These are phyloP conservation scores for Crossaster papposus DNA, from an alignment of 53 echinoderm and acorn worm genomes.

Conservation along the genomic window DNA sequence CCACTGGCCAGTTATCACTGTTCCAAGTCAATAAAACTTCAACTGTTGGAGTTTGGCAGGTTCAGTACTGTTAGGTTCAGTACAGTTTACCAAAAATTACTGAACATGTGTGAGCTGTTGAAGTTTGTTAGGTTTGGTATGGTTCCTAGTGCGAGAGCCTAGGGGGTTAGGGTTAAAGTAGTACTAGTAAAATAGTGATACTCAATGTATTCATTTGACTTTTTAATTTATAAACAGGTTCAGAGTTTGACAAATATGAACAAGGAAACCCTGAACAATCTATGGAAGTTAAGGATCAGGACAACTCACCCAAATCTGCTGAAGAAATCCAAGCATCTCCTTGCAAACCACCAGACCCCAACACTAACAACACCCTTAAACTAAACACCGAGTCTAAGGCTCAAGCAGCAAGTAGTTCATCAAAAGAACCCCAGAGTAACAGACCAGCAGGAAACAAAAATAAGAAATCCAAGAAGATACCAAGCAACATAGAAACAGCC, in stretches of 20 bases:
- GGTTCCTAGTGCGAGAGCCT: too few relatives aligned
- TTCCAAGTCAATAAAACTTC: too few relatives aligned
- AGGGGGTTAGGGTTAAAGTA: too few relatives aligned
- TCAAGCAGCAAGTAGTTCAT: background rate
- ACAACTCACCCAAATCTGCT: background rate
- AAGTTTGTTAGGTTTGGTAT: too few relatives aligned
- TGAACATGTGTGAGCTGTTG: too few relatives aligned
- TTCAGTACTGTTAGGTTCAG: too few relatives aligned
- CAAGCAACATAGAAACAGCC: constrained; percentile 17
- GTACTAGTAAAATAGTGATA: too few relatives aligned
- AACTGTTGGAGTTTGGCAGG: too few relatives aligned
- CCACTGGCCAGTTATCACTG: too few relatives aligned
- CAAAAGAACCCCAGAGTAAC: background rate
- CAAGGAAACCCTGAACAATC: background rate
- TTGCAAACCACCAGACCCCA: constrained; percentile 31
- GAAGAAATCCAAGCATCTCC: background rate
- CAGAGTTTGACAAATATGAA: background rate
- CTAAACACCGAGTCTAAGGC: background rate
- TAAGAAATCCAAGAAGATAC: constrained; percentile 23
- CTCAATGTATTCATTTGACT: background rate
- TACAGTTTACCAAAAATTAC: too few relatives aligned
- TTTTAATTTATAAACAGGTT: background rate
- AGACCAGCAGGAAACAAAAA: constrained; percentile 34
- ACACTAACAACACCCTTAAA: background rate
- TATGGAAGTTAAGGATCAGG: background rate